phyloP scores from a whole-genome alignment of 92 coral and sea anemone species.

The Heliopora coerulea region DNA sequence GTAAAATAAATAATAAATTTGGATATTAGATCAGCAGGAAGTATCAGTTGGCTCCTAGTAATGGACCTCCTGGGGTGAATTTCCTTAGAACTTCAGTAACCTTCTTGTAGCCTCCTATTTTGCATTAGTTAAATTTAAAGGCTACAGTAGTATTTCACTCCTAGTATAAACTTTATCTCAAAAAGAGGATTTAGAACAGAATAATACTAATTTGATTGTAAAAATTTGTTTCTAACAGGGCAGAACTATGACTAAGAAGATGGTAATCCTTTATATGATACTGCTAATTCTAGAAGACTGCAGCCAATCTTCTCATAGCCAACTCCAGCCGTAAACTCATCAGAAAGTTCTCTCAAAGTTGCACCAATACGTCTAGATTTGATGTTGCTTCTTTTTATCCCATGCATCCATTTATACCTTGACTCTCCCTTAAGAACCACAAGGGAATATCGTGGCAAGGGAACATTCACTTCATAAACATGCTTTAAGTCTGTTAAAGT shows the following conservation, averaged over 20 bases:
- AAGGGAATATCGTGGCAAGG: conserved; percentile 74
- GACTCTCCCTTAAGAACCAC: conserved; percentile 74
- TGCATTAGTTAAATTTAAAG: too few species aligned
- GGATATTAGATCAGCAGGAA: too few species aligned
- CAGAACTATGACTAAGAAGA: background rate
- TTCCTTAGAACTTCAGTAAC: too few species aligned
- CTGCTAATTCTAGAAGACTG: conserved; percentile 58
- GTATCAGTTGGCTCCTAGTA: too few species aligned
- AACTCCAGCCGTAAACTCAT: conserved; percentile 68
- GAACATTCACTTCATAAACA: conserved; percentile 60
- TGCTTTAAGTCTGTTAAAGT: conserved; percentile 58
- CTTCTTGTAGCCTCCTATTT: too few species aligned
- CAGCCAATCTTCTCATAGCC: conserved; percentile 48
- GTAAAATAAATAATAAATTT: too few species aligned
- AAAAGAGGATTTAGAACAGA: too few species aligned
- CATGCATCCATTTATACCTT: conserved; percentile 88
- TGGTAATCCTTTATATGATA: conserved; percentile 64
- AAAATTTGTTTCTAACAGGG: background rate
- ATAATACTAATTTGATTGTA: too few species aligned
- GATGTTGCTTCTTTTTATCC: conserved; percentile 74
- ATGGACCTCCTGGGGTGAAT: too few species aligned
- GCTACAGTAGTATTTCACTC: too few species aligned
- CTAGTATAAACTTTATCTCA: too few species aligned
- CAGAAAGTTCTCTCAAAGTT: conserved; percentile 82
- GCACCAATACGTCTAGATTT: conserved; percentile 75